phyloP scores from a whole-genome alignment of 2,113 vertebrate genomes.

The Prochilodus magdalenae region DNA sequence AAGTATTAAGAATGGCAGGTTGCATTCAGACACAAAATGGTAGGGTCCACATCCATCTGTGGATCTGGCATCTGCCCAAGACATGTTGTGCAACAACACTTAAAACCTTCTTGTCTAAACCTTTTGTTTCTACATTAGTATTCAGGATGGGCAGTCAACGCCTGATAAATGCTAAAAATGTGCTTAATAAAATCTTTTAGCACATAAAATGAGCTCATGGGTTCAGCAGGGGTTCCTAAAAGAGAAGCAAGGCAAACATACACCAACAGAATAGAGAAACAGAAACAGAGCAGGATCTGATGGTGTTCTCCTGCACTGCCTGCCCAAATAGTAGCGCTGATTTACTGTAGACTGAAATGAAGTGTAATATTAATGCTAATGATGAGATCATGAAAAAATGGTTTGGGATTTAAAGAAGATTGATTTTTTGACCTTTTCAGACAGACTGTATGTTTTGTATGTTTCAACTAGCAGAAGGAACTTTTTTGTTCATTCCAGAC shows the following conservation, averaged over 20 bases:
- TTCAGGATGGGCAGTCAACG: conserved; percentile 1
- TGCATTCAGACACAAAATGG: neutral
- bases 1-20: no score
- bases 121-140: conserved; percentile 49
- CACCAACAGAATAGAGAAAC: no score
- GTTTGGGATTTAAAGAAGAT: neutral
- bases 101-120: conserved; percentile 35
- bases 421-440: no score
- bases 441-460: neutral
- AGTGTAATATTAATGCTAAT: no score
- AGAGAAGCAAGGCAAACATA: neutral
- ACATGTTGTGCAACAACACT: conserved; percentile 53
- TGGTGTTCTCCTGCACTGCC: neutral
- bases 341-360: no score
- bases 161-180: conserved; percentile 66
- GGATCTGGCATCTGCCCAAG: neutral
- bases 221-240: neutral
- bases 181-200: conserved; percentile 41
- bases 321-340: neutral
- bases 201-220: neutral
- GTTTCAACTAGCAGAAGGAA: no score
- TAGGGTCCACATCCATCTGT: neutral
- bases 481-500: neutral
- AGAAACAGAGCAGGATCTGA: neutral
- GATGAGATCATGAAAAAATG: neutral